These are phyloP conservation scores for Eospalax fontanierii DNA, from an alignment of 2,797 vertebrate species.

Conservation along the genomic window DNA sequence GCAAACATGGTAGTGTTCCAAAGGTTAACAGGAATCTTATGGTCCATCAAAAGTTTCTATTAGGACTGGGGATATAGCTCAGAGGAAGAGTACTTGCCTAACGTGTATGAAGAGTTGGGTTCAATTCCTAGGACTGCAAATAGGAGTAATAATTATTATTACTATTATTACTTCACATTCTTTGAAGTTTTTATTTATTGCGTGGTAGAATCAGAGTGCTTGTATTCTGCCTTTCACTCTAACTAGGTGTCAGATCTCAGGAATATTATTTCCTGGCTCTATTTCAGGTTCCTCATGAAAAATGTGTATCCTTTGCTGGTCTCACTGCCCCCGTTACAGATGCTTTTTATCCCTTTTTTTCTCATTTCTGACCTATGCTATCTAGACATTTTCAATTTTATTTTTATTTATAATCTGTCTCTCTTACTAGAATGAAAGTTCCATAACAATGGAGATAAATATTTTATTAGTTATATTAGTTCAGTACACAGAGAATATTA, in stretches of 20 bases:
- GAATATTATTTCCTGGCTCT: neutral
- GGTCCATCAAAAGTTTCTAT: neutral
- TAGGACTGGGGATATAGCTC: neutral
- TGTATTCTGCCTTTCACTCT: neutral
- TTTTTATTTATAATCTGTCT: conserved; percentile 1
- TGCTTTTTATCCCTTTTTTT: neutral
- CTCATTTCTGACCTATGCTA: neutral
- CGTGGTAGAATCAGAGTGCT: neutral
- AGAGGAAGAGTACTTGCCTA: neutral
- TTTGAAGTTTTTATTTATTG: conserved; percentile 8
- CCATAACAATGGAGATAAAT: neutral
- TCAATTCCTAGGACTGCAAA: neutral
- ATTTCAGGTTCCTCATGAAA: neutral
- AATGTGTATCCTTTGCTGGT: neutral
- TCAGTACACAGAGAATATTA: neutral
- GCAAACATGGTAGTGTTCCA: neutral
- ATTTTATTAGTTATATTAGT: conserved; percentile 45
- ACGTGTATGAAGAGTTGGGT: neutral
- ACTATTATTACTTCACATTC: neutral
- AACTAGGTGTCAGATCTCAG: neutral
- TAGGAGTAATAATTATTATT: neutral
- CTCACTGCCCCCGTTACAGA: neutral
- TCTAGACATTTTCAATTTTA: neutral
- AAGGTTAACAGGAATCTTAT: neutral
- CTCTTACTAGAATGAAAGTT: neutral